Percentiles rank a stretch among this genome's conserved stretches.
These are phyloP conservation scores for Heliconius melpomene DNA, from an alignment of 1,140 invertebrate species.

Conservation along the genomic window DNA sequence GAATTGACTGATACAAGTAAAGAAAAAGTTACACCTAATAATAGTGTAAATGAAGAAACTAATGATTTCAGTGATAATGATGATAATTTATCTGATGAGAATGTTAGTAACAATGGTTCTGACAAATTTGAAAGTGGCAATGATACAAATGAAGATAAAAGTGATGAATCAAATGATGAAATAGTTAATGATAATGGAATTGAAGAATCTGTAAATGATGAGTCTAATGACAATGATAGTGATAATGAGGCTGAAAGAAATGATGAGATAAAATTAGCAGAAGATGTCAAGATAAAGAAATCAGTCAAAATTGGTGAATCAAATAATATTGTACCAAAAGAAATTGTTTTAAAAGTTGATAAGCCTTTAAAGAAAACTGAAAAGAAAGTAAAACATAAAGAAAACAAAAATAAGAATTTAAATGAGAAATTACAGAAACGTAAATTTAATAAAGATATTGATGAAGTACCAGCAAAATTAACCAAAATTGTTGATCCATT, in stretches of 20 bases:
- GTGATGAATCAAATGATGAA: slow-evolving; percentile 18
- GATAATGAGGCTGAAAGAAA: neutral
- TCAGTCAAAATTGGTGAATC: neutral
- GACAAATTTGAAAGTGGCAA: slow-evolving; percentile 16
- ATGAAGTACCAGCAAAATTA: slow-evolving; percentile 45
- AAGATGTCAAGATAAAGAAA: slow-evolving; percentile 30
- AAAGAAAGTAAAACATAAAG: slow-evolving; percentile 54
- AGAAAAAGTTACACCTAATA: slow-evolving; percentile 22
- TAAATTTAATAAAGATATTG: slow-evolving; percentile 65
- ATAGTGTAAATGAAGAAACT: slow-evolving; percentile 26
- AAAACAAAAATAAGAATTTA: slow-evolving; percentile 69
- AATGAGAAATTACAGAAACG: slow-evolving; percentile 64
- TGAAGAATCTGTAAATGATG: slow-evolving; percentile 13
- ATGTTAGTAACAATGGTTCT: slow-evolving; percentile 15
- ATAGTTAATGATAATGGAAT: slow-evolving; percentile 6
- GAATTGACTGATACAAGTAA: slow-evolving; percentile 51
- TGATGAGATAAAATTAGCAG: slow-evolving; percentile 16
- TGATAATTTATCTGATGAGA: slow-evolving; percentile 28
- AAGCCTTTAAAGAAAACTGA: slow-evolving; percentile 16
- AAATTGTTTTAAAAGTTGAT: neutral
- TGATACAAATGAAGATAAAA: slow-evolving; percentile 27
- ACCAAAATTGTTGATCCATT: slow-evolving; percentile 81
- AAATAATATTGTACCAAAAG: neutral
- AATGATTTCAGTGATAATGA: slow-evolving; percentile 36
- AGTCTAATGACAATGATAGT: neutral